A percentile compares a stretch with the other conserved stretches of the same genome.
Conservation (phyloP, 2,113 vertebrate species). For the Dasyprocta punctata region DNA sequence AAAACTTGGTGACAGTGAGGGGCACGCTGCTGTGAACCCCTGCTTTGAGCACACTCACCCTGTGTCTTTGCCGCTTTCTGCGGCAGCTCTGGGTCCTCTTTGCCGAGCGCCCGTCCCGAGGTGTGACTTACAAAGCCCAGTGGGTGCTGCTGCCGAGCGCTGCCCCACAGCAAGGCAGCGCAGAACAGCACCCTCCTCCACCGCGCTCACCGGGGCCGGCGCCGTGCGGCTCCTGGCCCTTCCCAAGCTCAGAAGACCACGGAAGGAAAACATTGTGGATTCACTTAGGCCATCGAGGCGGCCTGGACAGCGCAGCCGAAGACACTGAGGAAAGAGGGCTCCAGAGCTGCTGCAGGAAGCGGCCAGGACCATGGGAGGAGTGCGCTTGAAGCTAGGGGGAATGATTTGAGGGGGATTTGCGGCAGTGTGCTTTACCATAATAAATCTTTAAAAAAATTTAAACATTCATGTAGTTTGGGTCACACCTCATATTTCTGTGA, state of each 20-base stretch:
- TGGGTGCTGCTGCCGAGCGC: not conserved
- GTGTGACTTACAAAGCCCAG: no score
- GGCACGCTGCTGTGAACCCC: not conserved
- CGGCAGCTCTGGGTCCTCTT: not conserved
- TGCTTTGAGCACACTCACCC: not conserved
- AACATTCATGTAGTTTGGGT: not conserved
- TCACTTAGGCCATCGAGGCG: not conserved
- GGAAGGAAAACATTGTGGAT: not conserved
- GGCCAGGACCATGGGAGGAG: not conserved
- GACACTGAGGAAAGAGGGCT: not conserved
- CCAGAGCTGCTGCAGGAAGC: not conserved
- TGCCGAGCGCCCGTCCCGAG: not conserved
- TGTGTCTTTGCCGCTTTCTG: no score
- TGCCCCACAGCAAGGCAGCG: no score
- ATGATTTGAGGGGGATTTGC: not conserved
- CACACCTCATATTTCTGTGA: not conserved
- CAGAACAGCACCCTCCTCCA: no score
- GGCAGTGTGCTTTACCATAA: not conserved
- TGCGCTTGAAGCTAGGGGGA: not conserved
- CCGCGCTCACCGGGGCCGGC: no score
- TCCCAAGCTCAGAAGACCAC: not conserved
- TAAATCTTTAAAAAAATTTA: not conserved
- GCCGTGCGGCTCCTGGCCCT: not conserved
- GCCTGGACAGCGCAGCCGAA: not conserved
- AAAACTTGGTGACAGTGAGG: not conserved